Conservation (phyloP, 2,113 vertebrate species). For the Quiscalus mexicanus region DNA sequence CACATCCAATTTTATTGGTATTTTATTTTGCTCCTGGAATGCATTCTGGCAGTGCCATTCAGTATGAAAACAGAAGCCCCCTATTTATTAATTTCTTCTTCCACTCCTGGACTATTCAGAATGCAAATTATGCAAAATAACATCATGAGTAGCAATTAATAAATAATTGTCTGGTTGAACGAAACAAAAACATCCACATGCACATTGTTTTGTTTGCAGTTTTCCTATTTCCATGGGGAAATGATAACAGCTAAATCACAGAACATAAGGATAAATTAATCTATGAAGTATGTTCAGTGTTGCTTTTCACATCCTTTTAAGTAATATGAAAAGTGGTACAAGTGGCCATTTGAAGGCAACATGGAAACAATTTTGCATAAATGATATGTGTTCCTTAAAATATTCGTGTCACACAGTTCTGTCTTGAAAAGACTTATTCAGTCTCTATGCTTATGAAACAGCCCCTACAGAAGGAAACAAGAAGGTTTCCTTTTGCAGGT, state of each 20-base stretch:
- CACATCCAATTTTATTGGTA: background rate
- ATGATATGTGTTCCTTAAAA: background rate
- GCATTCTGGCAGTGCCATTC: background rate
- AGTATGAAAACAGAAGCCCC: background rate
- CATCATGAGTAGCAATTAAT: background rate
- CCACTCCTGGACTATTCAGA: background rate
- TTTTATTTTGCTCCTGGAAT: background rate
- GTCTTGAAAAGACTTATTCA: conserved; percentile 46
- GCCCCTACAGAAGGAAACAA: background rate
- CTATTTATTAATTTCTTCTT: background rate
- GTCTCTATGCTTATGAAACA: background rate
- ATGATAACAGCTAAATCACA: background rate
- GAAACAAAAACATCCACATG: background rate
- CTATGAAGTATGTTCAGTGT: background rate
- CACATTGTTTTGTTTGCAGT: background rate
- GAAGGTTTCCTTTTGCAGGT: background rate
- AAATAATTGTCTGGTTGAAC: background rate
- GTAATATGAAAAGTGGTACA: background rate
- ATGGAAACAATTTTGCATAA: background rate
- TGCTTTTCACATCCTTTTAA: background rate
- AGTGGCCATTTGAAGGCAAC: background rate
- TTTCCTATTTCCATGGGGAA: background rate
- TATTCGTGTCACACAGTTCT: conserved; percentile 9
- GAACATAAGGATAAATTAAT: background rate
- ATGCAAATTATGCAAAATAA: conserved; percentile 21